Percentiles rank a stretch among this genome's conserved stretches.
Conservation (phyloP, 2,113 vertebrate genomes). For the Bagarius yarrelli region DNA sequence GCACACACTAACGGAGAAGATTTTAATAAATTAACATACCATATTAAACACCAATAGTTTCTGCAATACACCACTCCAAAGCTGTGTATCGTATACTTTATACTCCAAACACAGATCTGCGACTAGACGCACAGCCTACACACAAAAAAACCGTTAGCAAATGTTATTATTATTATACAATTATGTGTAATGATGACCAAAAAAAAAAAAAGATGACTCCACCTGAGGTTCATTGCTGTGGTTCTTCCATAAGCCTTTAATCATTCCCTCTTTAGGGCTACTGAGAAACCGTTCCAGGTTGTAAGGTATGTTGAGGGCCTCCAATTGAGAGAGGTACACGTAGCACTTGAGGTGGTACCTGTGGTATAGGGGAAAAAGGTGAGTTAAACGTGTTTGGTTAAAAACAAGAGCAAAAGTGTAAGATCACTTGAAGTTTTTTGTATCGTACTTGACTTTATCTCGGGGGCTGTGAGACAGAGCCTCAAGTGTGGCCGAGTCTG, state of each 20-base stretch:
- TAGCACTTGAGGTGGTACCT: conserved; percentile 87
- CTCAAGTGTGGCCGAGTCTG: conserved; percentile 78
- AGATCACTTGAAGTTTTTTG: no score
- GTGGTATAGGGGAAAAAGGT: conserved; percentile 17
- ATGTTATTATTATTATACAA: not conserved
- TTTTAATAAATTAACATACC: conserved; percentile 67
- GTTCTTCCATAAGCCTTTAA: conserved; percentile 97
- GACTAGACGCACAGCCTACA: conserved; percentile 85
- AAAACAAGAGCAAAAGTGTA: no score
- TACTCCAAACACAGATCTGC: conserved; percentile 90
- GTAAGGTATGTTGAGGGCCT: conserved; percentile 88
- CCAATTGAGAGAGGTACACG: conserved; percentile 86
- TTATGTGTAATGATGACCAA: no score
- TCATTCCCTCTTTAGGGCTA: conserved; percentile 92
- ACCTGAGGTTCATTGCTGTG: conserved; percentile 91
- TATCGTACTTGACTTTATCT: conserved; percentile 79
- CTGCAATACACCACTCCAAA: conserved; percentile 91
- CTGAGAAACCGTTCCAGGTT: conserved; percentile 86
- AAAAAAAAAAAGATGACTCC: conserved; percentile 20
- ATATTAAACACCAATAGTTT: conserved; percentile 87
- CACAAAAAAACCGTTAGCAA: not conserved
- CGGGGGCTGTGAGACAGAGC: conserved; percentile 80
- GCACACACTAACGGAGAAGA: not conserved
- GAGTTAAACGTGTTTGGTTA: not conserved
- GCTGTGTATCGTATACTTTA: conserved; percentile 81